Conservation (phyloP, 1,140 invertebrate genomes). For the Drosophila watanabei region DNA sequence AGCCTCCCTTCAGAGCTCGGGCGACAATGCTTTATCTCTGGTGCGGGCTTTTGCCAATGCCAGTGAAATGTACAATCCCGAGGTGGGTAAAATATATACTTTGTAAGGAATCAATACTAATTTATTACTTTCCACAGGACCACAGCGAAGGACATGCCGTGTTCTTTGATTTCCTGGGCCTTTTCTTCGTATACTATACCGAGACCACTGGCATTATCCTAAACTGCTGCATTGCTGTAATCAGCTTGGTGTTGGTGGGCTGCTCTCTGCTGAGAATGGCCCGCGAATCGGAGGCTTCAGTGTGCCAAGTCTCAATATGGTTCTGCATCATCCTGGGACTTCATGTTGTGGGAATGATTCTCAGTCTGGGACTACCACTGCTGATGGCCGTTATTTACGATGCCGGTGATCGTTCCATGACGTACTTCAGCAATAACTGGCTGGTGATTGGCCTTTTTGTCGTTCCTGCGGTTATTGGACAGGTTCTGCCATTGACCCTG, state of each 20-base stretch:
- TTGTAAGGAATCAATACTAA: neutral
- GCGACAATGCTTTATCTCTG: slow-evolving; percentile 91
- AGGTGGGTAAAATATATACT: slow-evolving; percentile 33
- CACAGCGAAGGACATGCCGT: slow-evolving; percentile 88
- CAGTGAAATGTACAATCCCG: slow-evolving; percentile 87
- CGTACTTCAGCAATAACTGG: slow-evolving; percentile 90
- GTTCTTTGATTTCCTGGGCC: slow-evolving; percentile 92
- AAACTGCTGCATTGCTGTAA: slow-evolving; percentile 87
- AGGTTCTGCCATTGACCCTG: slow-evolving; percentile 69
- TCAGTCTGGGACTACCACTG: slow-evolving; percentile 86
- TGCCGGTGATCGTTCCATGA: slow-evolving; percentile 87
- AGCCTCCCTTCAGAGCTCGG: slow-evolving; percentile 93
- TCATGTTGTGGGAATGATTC: slow-evolving; percentile 65
- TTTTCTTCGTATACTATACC: slow-evolving; percentile 89
- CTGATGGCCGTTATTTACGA: slow-evolving; percentile 86
- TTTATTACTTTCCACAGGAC: slow-evolving; percentile 63
- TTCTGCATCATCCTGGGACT: slow-evolving; percentile 64
- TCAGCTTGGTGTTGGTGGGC: slow-evolving; percentile 85
- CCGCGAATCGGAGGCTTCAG: slow-evolving; percentile 40
- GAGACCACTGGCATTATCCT: slow-evolving; percentile 87
- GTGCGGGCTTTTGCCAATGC: slow-evolving; percentile 88
- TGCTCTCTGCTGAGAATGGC: slow-evolving; percentile 69
- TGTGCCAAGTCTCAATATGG: slow-evolving; percentile 49
- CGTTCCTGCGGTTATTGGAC: slow-evolving; percentile 86
- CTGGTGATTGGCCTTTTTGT: slow-evolving; percentile 87